These are phyloP conservation scores for Xiphophorus couchianus DNA, from an alignment of 2,113 vertebrate species.

Conservation along the genomic window DNA sequence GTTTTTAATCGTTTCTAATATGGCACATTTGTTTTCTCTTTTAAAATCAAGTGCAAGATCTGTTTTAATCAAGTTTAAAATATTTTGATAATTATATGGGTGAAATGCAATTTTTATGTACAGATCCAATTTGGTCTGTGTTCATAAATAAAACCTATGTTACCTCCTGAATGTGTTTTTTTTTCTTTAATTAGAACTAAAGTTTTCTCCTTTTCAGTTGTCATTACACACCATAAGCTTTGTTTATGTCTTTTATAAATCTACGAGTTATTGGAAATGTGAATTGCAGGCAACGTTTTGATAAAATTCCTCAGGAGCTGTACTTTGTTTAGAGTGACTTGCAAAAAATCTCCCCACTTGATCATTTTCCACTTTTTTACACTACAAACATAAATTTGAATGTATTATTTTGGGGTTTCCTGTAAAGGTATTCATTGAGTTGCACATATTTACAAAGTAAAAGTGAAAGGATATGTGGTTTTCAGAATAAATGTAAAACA, in stretches of 20 bases:
- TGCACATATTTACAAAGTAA: too few relatives aligned
- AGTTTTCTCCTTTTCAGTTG: not conserved
- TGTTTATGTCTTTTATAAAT: not conserved
- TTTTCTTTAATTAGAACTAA: not conserved
- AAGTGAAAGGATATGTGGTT: too few relatives aligned
- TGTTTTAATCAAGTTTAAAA: slow-evolving; percentile 46
- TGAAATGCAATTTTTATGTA: slow-evolving; percentile 80
- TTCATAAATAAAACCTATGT: slow-evolving; percentile 76
- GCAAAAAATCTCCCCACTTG: too few relatives aligned
- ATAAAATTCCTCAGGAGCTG: not conserved
- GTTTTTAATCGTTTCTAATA: slow-evolving; percentile 38
- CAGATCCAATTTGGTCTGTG: slow-evolving; percentile 75
- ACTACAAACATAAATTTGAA: too few relatives aligned
- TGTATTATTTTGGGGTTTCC: too few relatives aligned
- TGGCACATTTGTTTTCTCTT: slow-evolving; percentile 36
- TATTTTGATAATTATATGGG: slow-evolving; percentile 68
- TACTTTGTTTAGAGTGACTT: not conserved
- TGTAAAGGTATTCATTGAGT: too few relatives aligned
- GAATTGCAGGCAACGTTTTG: too few relatives aligned
- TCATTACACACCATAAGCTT: not conserved
- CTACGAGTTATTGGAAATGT: not conserved
- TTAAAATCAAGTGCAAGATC: slow-evolving; percentile 24
- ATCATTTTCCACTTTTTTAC: too few relatives aligned
- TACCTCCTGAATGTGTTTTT: slow-evolving; percentile 11
- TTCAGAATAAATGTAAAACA: too few relatives aligned